phyloP scores from a whole-genome alignment of 2,888 invertebrate species.

The Dryocosmus kuriphilus region DNA sequence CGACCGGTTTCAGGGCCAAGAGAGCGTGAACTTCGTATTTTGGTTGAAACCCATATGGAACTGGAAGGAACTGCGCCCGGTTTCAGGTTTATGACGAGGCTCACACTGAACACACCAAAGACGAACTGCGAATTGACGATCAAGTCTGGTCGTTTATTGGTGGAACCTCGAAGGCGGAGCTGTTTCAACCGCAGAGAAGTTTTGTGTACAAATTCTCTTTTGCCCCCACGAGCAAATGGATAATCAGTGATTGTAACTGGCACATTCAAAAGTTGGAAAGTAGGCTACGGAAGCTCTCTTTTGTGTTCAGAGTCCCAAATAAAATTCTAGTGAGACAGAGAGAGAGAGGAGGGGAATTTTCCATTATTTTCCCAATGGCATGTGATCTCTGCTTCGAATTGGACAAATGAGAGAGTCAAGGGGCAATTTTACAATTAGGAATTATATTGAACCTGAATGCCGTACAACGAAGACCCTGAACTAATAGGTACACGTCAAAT shows the following conservation, averaged over 20 bases:
- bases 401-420: neutral
- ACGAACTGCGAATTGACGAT: constrained; percentile 34
- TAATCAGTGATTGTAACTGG: neutral
- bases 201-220: constrained; percentile 20
- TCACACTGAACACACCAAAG: constrained; percentile 34
- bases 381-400: neutral
- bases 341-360: neutral
- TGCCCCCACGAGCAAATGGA: neutral
- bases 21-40: neutral
- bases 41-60: constrained; percentile 16
- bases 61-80: constrained; percentile 29
- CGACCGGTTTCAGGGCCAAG: constrained; percentile 13
- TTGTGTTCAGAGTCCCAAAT: neutral
- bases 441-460: constrained; percentile 64
- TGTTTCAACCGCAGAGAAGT: constrained; percentile 16
- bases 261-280: neutral
- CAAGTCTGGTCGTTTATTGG: constrained; percentile 28
- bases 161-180: constrained; percentile 40
- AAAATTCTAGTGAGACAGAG: neutral
- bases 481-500: neutral
- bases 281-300: neutral
- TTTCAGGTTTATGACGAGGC: constrained; percentile 24
- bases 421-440: constrained; percentile 63
- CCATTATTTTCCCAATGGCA: neutral
- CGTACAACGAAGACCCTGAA: neutral